Base-by-base conservation (phyloP, 1,140 invertebrate species). In the Zaprionus capensis region DNA sequence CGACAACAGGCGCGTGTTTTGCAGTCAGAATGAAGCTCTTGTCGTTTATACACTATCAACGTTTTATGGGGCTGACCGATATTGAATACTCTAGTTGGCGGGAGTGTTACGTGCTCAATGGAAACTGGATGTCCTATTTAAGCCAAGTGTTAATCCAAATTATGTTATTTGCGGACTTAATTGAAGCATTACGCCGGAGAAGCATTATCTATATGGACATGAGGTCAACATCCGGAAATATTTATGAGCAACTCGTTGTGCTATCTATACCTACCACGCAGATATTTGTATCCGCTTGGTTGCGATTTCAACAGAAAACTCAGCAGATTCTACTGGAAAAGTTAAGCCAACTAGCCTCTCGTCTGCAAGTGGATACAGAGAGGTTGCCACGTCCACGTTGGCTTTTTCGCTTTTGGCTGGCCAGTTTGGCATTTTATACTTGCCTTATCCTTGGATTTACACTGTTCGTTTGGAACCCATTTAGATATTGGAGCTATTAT, bases 41-140 rank as follows among this genome's bases (percentile, higher is more conserved):
- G 17, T 24, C 11, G 2, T 68, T 73, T 20, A 1, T 73, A 24
- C 57, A 73, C 22, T 68, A 73, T 62, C 71, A 73, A 17, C 64
- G 71, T 20, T 73, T 62, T 56, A 36, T 73, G 46, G 71, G 57
- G 20, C 36, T 73, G 2, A 62, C 12, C 9, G 49, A 73, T 9
- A 53, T 68, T 1, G 64, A 34, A 9, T 73, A 73, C 38, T 68
- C 57, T 11, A 17, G 4, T 51, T 22, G 5, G 2, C 12, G 4
- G 2, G 22, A 58, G 0, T 12, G 17, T 17, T 74, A 69, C 31
- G 31, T 74, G 31, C 15, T 69, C 5, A 62, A 63, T 41, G 28
- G 58, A 24, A 74, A 14, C 3, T 63, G 36, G 31, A 17, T 38
- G 0, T 63, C 58, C 1, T 69, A 46, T 57, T 3, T 14, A 5